Evolutionary conservation across 1,140 invertebrate species (phyloP), one percentile per base, ranked within the genome.

Genomic region (Drosophila nannoptera): DNA sequence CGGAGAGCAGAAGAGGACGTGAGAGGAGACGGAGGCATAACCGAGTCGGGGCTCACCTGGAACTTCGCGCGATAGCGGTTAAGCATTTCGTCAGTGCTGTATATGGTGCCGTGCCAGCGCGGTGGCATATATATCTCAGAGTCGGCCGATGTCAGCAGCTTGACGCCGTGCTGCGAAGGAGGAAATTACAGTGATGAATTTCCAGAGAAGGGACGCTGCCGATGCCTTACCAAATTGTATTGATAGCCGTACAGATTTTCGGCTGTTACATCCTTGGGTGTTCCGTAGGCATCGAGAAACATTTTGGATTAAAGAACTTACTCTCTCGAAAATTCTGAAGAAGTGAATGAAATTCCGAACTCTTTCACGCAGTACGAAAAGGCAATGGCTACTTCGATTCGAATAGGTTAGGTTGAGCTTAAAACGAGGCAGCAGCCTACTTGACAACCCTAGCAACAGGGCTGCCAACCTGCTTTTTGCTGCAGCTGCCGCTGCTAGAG

Each of bases 31-130:
- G 11, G 0, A 12, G 4, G 12, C n/a, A 12, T 40, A n/a, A 4
- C 7, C 0, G 3, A 7, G 22, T 3, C 5, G n/a, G 14, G 0
- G 11, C 67, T 66, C 12, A 82, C 78, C 43, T 78, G 72, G 6
- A 67, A 82, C 2, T 76, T 72, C 31, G 65, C 46, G 9, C 59
- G 52, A 45, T 83, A 82, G 11, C 5, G 61, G 3, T 66, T 22
- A 11, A 82, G n/a, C 5, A 82, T 0, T 0, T 69, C 65, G 9
- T 72, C 75, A 5, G 78, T 78, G 46, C 78, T 78, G 32, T 82
- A 82, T 36, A 82, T 54, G 0, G 78, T 82, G 40, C 78, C 78
- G 22, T 83, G 78, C 78, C 78, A 82, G 6, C 52, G 36, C 0
- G 78, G 67, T 0, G 78, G 78, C 8, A 82, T 38, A 22, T 43